Conservation (phyloP, 2,113 vertebrate species). For the Cyprinodon brontotheroides region DNA sequence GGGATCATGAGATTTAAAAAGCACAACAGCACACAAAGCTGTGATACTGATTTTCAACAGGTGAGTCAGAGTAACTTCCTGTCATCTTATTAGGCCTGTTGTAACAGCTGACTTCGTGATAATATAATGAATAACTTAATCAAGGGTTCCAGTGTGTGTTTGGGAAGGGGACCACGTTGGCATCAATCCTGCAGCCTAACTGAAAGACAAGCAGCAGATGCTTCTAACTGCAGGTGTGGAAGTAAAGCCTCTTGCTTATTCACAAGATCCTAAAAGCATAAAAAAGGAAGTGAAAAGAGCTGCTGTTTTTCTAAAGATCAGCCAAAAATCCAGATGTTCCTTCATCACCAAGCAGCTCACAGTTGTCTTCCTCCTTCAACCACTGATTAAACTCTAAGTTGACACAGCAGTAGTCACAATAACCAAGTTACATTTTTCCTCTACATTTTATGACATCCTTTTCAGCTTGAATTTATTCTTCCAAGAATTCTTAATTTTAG, state of each 20-base stretch:
- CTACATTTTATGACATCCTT: conserved; percentile 8
- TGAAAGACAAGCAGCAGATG: conserved; percentile 31
- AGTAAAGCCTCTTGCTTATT: conserved; percentile 16
- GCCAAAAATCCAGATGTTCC: conserved; percentile 1
- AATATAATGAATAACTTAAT: conserved; percentile 1
- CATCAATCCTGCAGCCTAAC: conserved; percentile 15
- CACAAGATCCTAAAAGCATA: conserved; percentile 20
- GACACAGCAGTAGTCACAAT: neutral
- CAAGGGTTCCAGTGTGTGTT: neutral
- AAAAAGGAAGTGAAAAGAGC: conserved; percentile 10
- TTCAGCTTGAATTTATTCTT: neutral
- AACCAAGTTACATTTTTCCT: neutral
- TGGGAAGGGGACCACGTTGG: neutral
- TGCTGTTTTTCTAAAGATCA: neutral
- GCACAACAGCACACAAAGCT: neutral
- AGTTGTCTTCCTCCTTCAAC: neutral
- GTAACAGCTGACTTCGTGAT: conserved; percentile 12
- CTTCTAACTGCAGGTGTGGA: conserved; percentile 12
- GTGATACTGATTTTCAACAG: conserved; percentile 13
- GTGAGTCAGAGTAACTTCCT: conserved; percentile 7
- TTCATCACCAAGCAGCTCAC: neutral
- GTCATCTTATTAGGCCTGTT: conserved; percentile 20
- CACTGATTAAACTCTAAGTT: conserved; percentile 1
- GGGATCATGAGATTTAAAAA: conserved; percentile 24
- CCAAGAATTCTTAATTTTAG: neutral